Conservation (phyloP, 2,888 invertebrate genomes). For the Chymomyza procnemis region DNA sequence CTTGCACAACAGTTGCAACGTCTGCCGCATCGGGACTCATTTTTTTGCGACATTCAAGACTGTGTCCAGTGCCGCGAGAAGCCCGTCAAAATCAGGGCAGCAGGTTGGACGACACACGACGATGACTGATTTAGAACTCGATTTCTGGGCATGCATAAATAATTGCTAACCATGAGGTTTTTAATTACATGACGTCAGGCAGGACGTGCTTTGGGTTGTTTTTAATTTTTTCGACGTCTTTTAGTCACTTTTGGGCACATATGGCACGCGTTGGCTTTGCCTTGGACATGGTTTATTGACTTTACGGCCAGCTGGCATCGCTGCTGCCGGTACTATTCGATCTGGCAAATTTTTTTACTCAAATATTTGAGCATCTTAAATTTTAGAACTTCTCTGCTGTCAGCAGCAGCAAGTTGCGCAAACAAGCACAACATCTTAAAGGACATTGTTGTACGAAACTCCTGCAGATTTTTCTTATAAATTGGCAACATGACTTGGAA, state of each 20-base stretch:
- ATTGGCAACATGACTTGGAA: conserved; percentile 31
- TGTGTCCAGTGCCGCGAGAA: conserved; percentile 55
- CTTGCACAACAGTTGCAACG: not conserved
- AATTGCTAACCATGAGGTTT: conserved; percentile 61
- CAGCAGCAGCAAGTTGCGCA: conserved; percentile 53
- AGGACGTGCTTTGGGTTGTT: conserved; percentile 6
- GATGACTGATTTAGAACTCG: conserved; percentile 30
- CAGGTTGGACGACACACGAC: conserved; percentile 40
- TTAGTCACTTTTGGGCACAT: conserved; percentile 30
- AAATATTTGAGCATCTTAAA: conserved; percentile 53
- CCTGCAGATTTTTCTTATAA: not conserved
- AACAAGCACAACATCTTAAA: conserved; percentile 43
- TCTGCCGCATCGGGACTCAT: conserved; percentile 25
- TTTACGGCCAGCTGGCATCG: conserved; percentile 45
- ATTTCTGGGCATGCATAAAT: conserved; percentile 45
- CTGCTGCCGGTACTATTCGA: conserved; percentile 4
- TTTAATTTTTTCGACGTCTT: not conserved
- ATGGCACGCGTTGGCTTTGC: conserved; percentile 61
- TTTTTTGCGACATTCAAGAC: conserved; percentile 41
- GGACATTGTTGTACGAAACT: conserved; percentile 8
- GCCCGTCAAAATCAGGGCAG: conserved; percentile 75
- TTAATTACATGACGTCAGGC: conserved; percentile 56
- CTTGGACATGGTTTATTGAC: conserved; percentile 49
- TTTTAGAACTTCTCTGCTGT: not conserved
- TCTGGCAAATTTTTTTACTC: conserved; percentile 17